A percentile compares a stretch with the other conserved stretches of the same genome.
These are phyloP conservation scores for Hirtodrosophila confusa DNA, from an alignment of 2,888 invertebrate genomes.

Conservation along the genomic window DNA sequence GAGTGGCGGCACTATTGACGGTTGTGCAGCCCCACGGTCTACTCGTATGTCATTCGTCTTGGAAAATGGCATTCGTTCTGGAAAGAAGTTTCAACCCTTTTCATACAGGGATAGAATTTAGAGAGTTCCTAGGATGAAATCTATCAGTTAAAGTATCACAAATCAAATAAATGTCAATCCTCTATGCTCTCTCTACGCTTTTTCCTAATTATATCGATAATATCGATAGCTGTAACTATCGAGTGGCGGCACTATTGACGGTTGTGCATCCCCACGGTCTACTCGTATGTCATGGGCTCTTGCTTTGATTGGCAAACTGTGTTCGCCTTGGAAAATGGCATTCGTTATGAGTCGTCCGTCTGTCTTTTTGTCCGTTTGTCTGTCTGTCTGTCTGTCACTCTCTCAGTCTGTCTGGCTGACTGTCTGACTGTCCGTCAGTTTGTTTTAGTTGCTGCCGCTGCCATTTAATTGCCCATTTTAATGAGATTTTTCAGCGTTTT, in stretches of 20 bases:
- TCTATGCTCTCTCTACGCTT: no score
- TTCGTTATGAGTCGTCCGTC: constrained; percentile 44
- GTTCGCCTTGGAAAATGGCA: constrained; percentile 56
- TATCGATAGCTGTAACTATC: no score
- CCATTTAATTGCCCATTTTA: constrained; percentile 80
- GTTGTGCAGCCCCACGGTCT: not conserved
- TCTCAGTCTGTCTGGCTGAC: constrained; percentile 8
- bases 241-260: no score
- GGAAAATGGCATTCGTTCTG: constrained; percentile 60
- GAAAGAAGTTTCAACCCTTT: no score
- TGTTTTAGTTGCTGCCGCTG: constrained; percentile 64
- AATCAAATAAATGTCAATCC: no score
- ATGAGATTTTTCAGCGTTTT: constrained; percentile 73
- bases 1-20: no score
- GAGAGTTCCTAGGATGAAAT: no score
- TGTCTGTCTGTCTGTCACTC: constrained; percentile 12
- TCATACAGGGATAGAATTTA: no score
- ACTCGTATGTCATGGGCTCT: constrained; percentile 30
- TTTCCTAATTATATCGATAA: no score
- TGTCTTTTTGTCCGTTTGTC: constrained; percentile 7
- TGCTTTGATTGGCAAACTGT: constrained; percentile 59
- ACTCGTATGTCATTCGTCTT: constrained; percentile 42
- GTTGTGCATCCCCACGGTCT: not conserved
- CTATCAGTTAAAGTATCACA: no score
- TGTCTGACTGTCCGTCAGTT: constrained; percentile 53